Percentiles rank a stretch among this genome's conserved stretches.
Conservation (phyloP, 2,797 vertebrate species). For the Chanos chanos region DNA sequence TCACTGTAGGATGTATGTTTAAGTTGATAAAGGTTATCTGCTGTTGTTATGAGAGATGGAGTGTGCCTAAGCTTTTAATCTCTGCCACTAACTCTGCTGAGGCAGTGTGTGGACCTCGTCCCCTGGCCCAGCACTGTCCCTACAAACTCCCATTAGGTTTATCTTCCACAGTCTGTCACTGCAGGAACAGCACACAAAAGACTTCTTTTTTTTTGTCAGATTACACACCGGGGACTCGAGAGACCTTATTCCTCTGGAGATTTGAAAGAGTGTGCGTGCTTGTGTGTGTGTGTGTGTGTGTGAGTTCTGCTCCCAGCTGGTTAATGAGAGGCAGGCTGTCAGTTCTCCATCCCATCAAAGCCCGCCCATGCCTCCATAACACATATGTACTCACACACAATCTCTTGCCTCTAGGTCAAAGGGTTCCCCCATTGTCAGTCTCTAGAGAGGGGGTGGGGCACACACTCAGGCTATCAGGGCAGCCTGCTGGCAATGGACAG, state of each 20-base stretch:
- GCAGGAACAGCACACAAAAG: slow-evolving; percentile 27
- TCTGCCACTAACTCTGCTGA: slow-evolving; percentile 20
- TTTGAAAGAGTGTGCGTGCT: not conserved
- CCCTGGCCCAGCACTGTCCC: not conserved
- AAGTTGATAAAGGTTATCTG: slow-evolving; percentile 18
- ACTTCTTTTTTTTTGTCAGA: slow-evolving; percentile 11
- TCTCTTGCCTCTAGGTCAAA: slow-evolving; percentile 16
- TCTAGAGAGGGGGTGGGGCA: slow-evolving; percentile 23
- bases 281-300: not conserved
- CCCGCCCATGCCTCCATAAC: slow-evolving; percentile 17
- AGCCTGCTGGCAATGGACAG: slow-evolving; percentile 19
- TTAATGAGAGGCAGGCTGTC: slow-evolving; percentile 35
- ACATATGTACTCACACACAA: not conserved
- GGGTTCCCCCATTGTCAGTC: slow-evolving; percentile 29
- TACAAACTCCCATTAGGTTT: not conserved
- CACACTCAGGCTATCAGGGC: slow-evolving; percentile 20
- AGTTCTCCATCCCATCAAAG: no score
- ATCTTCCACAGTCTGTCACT: slow-evolving; percentile 9
- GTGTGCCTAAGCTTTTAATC: slow-evolving; percentile 40
- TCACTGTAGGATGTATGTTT: slow-evolving; percentile 6
- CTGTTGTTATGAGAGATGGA: slow-evolving; percentile 17
- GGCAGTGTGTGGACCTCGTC: slow-evolving; percentile 1
- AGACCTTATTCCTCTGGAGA: slow-evolving; percentile 23
- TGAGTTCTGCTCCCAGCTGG: slow-evolving; percentile 29
- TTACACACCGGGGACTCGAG: no score